Evolutionary conservation across 2,797 vertebrate species (phyloP).

Genomic region (Salarias fasciatus): DNA sequence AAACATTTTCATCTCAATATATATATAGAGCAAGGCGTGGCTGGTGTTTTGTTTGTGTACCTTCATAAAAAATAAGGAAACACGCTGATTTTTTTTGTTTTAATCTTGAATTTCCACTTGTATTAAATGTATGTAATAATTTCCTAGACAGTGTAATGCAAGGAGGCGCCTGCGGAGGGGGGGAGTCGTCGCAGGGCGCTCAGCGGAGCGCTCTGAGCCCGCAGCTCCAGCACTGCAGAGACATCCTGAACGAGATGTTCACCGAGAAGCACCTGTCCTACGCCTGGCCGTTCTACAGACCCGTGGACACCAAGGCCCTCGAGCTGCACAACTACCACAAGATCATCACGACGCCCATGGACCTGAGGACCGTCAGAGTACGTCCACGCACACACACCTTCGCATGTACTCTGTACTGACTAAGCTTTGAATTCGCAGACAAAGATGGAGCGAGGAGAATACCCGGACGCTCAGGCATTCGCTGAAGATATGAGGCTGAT

Average conservation of each 20-base stretch:
- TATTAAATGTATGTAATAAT: conserved; percentile 81
- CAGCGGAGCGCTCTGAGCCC: conserved; percentile 83
- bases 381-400: neutral
- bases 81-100: no score
- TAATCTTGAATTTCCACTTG: conserved; percentile 27
- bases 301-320: conserved; percentile 91
- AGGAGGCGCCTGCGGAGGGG: conserved; percentile 78
- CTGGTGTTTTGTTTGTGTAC: no score
- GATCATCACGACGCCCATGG: conserved; percentile 98
- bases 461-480: conserved; percentile 90
- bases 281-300: conserved; percentile 97
- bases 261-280: conserved; percentile 92
- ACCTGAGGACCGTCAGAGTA: conserved; percentile 96
- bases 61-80: no score
- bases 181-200: conserved; percentile 77
- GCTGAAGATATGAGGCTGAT: conserved; percentile 94
- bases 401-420: no score
- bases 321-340: conserved; percentile 95
- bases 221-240: conserved; percentile 90
- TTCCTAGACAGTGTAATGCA: conserved; percentile 83
- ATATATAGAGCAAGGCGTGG: no score
- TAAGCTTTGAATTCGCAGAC: conserved; percentile 76
- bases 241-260: conserved; percentile 94
- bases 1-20: no score
- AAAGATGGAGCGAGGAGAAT: conserved; percentile 93